Conservation (phyloP, 2,888 invertebrate genomes). For the Coronaproctus castanopsis region DNA sequence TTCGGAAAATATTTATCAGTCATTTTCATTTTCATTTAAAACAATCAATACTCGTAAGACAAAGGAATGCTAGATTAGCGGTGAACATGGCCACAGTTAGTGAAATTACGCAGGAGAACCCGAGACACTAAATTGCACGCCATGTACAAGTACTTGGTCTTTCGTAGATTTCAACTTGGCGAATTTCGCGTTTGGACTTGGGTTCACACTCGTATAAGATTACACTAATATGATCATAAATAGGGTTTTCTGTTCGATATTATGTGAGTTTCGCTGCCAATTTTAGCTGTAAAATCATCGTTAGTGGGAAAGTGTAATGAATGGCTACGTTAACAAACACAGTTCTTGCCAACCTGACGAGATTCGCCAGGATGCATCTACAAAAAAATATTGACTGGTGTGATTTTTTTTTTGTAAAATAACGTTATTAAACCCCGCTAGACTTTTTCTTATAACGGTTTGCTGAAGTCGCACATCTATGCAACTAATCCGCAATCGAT, state of each 20-base stretch:
- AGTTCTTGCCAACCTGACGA: background rate
- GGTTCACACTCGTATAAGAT: background rate
- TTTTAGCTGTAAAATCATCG: background rate
- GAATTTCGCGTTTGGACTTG: background rate
- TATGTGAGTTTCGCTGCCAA: background rate
- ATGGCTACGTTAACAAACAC: background rate
- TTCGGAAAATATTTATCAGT: too few species aligned
- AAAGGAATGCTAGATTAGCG: background rate
- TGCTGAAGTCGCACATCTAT: background rate
- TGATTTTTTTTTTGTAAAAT: background rate
- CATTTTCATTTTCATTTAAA: too few species aligned
- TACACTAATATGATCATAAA: background rate
- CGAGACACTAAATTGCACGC: background rate
- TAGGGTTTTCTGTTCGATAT: background rate
- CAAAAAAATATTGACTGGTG: background rate
- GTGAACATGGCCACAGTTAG: background rate
- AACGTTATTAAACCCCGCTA: background rate
- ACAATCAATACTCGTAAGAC: background rate
- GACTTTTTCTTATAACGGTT: slow-evolving; percentile 1
- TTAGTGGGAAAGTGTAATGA: background rate
- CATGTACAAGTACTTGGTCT: background rate
- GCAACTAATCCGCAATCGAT: background rate
- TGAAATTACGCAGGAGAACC: background rate
- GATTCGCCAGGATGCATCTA: background rate
- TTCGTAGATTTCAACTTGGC: background rate